Conservation (phyloP, 2,888 invertebrate species). For the Eupelmus urozonus region DNA sequence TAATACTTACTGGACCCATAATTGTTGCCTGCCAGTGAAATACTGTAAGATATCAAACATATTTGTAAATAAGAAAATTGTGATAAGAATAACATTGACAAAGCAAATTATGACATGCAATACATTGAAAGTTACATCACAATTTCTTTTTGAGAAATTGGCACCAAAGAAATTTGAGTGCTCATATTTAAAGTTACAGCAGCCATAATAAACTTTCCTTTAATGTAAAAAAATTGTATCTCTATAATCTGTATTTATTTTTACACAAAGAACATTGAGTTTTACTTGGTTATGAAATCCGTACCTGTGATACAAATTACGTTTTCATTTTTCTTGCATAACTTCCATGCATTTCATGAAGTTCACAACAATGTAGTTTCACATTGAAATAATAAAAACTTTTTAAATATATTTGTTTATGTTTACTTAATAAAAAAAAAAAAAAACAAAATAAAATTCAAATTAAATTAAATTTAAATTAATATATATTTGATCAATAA, state of each 20-base stretch:
- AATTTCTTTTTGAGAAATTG: background rate
- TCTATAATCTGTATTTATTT: too few species aligned
- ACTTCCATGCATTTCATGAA: too few species aligned
- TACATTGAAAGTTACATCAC: constrained; percentile 10
- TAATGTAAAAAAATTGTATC: background rate
- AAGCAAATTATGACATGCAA: constrained; percentile 18
- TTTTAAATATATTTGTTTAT: too few species aligned
- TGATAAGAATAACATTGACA: constrained; percentile 32
- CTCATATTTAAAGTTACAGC: background rate
- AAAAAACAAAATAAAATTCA: too few species aligned
- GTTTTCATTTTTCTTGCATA: constrained; percentile 23
- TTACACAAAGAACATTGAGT: background rate
- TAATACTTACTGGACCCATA: constrained; percentile 97
- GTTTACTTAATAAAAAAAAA: too few species aligned
- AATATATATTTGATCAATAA: too few species aligned
- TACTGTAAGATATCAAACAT: constrained; percentile 83
- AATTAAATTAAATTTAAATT: too few species aligned
- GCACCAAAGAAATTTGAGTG: background rate
- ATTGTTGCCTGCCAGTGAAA: constrained; percentile 99
- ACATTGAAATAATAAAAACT: too few species aligned
- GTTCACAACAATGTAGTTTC: too few species aligned
- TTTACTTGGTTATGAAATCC: constrained; percentile 25
- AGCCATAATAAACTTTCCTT: background rate
- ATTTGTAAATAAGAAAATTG: constrained; percentile 34
- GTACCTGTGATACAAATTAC: constrained; percentile 14